These are phyloP conservation scores for Pantherophis vulpinus DNA, from an alignment of 2,797 vertebrate genomes.

Conservation along the genomic window DNA sequence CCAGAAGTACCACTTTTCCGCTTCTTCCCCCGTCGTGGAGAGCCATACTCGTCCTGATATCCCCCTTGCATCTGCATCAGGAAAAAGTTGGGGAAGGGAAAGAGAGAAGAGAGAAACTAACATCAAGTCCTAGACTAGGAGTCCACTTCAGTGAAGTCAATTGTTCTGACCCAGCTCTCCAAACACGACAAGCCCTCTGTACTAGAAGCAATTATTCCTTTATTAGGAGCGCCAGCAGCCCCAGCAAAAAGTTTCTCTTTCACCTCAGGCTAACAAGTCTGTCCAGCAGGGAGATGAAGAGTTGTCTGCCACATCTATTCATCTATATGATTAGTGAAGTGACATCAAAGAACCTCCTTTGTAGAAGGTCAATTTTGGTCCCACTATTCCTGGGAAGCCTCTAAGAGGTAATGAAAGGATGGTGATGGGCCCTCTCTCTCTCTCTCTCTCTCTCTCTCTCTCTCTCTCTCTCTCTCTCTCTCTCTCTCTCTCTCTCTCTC, in stretches of 20 bases:
- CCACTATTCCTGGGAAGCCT: not conserved
- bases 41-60: constrained; percentile 58
- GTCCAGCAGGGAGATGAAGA: too few relatives aligned
- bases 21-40: constrained; percentile 81
- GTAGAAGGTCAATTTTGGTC: not conserved
- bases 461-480: too few relatives aligned
- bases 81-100: not conserved
- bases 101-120: not conserved
- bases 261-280: too few relatives aligned
- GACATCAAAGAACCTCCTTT: not conserved
- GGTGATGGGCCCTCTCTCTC: not conserved
- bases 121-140: not conserved
- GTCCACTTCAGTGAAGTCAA: not conserved
- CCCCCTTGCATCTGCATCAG: constrained; percentile 70
- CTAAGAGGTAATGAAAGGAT: not conserved
- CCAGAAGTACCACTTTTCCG: constrained; percentile 49
- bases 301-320: too few relatives aligned
- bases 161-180: too few relatives aligned
- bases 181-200: too few relatives aligned
- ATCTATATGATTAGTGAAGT: not conserved
- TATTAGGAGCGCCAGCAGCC: too few relatives aligned
- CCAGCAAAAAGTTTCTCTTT: too few relatives aligned
- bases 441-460: too few relatives aligned
- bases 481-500: too few relatives aligned
- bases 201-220: too few relatives aligned